These are phyloP conservation scores for Netelia inedita DNA, from an alignment of 2,888 invertebrate species.

Conservation along the genomic window DNA sequence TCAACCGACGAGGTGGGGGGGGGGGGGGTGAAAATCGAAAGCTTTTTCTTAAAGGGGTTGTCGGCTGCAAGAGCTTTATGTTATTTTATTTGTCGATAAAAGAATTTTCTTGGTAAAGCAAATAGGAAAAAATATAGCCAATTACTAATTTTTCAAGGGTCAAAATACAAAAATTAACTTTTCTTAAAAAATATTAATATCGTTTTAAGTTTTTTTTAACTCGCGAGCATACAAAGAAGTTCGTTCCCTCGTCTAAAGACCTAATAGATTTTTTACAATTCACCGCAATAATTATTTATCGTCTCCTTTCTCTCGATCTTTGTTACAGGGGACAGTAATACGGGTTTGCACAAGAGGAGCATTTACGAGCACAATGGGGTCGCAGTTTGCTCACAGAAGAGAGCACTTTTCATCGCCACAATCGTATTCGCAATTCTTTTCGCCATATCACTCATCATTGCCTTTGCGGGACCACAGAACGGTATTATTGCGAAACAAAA, in stretches of 20 bases:
- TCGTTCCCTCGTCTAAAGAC: neutral
- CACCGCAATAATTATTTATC: neutral
- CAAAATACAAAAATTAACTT: no score
- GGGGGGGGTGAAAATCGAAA: neutral
- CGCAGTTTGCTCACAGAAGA: conserved; percentile 94
- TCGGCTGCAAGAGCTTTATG: no score
- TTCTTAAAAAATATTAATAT: no score
- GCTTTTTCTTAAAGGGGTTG: neutral
- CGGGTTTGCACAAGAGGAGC: conserved; percentile 88
- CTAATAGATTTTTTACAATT: neutral
- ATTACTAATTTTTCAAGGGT: no score
- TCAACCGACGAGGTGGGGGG: neutral
- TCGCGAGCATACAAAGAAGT: neutral
- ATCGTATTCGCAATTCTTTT: conserved; percentile 93
- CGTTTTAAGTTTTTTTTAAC: no score
- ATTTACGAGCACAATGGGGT: conserved; percentile 92
- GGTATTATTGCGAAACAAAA: conserved; percentile 86
- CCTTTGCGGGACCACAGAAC: conserved; percentile 95
- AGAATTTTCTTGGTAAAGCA: no score
- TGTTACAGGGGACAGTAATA: conserved; percentile 88
- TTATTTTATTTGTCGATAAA: no score
- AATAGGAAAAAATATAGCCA: no score
- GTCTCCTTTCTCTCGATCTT: conserved; percentile 71
- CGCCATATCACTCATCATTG: conserved; percentile 94
- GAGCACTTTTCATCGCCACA: conserved; percentile 93